Percentiles rank a stretch among this genome's conserved stretches.
Evolutionary conservation across 2,888 invertebrate genomes (phyloP).

Genomic region (Herminia tarsipennalis): DNA sequence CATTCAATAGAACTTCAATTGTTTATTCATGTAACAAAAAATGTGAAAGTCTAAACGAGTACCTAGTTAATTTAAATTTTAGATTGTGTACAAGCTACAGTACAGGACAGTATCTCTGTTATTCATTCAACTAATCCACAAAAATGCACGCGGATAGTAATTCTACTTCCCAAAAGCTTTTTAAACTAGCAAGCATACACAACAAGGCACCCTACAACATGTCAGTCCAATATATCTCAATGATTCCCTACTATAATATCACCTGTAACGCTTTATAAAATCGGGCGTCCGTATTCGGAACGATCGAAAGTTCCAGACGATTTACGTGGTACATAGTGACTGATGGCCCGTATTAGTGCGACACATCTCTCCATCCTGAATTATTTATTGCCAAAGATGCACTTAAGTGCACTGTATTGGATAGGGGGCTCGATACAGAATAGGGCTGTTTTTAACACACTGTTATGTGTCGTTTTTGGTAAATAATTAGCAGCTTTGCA

Average conservation of each 20-base stretch:
- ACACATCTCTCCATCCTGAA: constrained; percentile 67
- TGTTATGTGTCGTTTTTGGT: no score
- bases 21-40: no score
- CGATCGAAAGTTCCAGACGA: constrained; percentile 77
- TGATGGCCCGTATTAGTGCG: constrained; percentile 69
- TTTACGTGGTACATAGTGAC: constrained; percentile 70
- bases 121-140: no score
- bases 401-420: constrained; percentile 53
- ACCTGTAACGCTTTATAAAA: constrained; percentile 44
- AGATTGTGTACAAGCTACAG: no score
- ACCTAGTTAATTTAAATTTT: no score
- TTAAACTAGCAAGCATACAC: no score
- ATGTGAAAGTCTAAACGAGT: no score
- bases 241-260: constrained; percentile 33
- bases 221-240: constrained; percentile 36
- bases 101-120: no score
- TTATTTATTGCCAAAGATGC: constrained; percentile 74
- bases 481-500: no score
- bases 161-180: no score
- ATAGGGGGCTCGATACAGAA: constrained; percentile 28
- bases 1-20: no score
- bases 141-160: no score
- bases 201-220: constrained; percentile 8
- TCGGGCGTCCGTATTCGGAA: constrained; percentile 46
- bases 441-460: constrained; percentile 19